A percentile compares a stretch with the other conserved stretches of the same genome.
Conservation (phyloP, 2,888 invertebrate species). For the Eledone cirrhosa region DNA sequence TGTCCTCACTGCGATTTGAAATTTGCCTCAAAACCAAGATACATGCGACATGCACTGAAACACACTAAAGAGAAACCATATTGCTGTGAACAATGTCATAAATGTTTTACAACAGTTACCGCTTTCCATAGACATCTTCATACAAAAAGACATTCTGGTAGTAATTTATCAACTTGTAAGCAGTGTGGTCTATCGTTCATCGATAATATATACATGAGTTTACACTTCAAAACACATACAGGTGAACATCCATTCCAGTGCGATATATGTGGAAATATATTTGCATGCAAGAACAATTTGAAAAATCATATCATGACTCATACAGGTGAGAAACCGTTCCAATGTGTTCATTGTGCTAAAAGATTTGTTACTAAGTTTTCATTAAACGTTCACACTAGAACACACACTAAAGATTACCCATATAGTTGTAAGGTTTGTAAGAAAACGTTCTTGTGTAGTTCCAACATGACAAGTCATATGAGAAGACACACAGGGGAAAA, state of each 20-base stretch:
- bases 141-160: not conserved
- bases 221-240: constrained; percentile 9
- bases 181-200: constrained; percentile 2
- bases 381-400: not conserved
- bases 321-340: constrained; percentile 4
- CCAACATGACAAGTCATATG: not conserved
- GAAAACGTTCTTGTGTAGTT: constrained; percentile 1
- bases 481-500: constrained; percentile 3
- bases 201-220: not conserved
- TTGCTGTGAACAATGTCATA: constrained; percentile 1
- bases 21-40: not conserved
- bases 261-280: not conserved
- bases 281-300: not conserved
- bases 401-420: not conserved
- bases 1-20: not conserved
- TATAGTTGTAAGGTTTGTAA: not conserved
- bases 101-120: not conserved
- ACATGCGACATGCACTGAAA: not conserved
- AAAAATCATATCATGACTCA: constrained; percentile 18
- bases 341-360: constrained; percentile 5
- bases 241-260: constrained; percentile 1
- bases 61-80: not conserved
- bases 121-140: constrained; percentile 17
- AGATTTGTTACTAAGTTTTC: not conserved
- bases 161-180: not conserved